phyloP scores from a whole-genome alignment of 2,888 invertebrate species.

The Hypsopygia costalis region DNA sequence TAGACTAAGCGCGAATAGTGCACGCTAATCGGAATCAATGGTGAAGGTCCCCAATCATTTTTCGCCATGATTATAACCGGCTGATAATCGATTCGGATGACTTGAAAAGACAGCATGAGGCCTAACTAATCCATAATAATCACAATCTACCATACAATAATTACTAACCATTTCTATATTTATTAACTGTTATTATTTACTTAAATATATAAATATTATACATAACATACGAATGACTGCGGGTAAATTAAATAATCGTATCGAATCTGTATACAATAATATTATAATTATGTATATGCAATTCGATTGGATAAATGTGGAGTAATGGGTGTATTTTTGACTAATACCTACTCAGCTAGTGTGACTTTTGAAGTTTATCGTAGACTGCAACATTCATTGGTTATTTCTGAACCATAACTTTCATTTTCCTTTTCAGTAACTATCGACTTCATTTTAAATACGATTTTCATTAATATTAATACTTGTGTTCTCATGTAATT shows the following conservation, averaged over 20 bases:
- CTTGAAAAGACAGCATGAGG: not conserved
- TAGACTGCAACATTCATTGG: constrained; percentile 14
- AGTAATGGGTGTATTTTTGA: constrained; percentile 73
- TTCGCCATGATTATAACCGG: constrained; percentile 3
- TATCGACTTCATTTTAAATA: not conserved
- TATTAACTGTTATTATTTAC: not conserved
- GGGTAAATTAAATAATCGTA: constrained; percentile 12
- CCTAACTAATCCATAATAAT: too few relatives aligned
- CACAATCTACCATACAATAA: too few relatives aligned
- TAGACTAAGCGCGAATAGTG: constrained; percentile 55
- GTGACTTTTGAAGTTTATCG: constrained; percentile 14
- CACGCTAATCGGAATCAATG: constrained; percentile 54
- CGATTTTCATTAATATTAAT: not conserved
- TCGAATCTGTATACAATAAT: constrained; percentile 18
- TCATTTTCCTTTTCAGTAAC: not conserved
- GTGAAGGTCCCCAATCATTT: constrained; percentile 48
- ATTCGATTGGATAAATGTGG: constrained; percentile 26
- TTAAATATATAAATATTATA: not conserved
- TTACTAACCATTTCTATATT: too few relatives aligned
- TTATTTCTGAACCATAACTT: constrained; percentile 21
- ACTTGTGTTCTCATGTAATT: not conserved
- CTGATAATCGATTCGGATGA: constrained; percentile 7
- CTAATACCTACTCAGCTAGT: constrained; percentile 42
- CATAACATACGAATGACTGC: not conserved
- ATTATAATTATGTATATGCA: too few relatives aligned